These are phyloP conservation scores for Salarias fasciatus DNA, from an alignment of 2,797 vertebrate species.

Conservation along the genomic window DNA sequence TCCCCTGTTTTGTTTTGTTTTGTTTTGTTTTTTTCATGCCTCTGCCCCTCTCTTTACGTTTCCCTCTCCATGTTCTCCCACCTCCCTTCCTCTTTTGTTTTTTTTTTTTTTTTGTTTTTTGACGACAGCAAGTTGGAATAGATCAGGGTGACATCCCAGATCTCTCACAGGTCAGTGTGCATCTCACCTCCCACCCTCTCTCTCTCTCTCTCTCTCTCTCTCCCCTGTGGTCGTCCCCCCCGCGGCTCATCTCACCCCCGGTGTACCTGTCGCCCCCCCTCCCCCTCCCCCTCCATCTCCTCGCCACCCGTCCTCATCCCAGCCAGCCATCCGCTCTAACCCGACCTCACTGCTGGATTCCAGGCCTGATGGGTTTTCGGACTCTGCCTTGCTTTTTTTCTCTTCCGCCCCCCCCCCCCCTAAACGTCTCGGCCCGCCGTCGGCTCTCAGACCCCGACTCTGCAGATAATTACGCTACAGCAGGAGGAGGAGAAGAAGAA, in stretches of 20 bases:
- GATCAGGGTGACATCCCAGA: constrained; percentile 96
- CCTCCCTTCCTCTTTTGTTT: constrained; percentile 9
- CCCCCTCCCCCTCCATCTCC: constrained; percentile 18
- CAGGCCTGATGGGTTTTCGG: too few species aligned
- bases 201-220: constrained; percentile 6
- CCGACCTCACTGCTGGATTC: constrained; percentile 14
- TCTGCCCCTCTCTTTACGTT: constrained; percentile 17
- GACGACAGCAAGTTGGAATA: constrained; percentile 97
- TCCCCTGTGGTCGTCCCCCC: constrained; percentile 26
- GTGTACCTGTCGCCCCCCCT: constrained; percentile 31
- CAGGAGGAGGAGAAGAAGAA: constrained; percentile 21
- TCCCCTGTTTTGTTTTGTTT: constrained; percentile 70
- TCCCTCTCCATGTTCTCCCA: constrained; percentile 49
- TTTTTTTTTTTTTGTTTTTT: constrained; percentile 65
- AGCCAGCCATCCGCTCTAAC: constrained; percentile 27
- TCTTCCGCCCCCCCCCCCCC: constrained; percentile 32
- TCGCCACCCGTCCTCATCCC: constrained; percentile 20
- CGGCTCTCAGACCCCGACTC: constrained; percentile 27
- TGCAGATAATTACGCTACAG: constrained; percentile 28
- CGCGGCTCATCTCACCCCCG: constrained; percentile 13
- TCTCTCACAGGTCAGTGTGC: constrained; percentile 96
- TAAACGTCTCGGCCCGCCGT: too few species aligned
- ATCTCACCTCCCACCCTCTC: constrained; percentile 74
- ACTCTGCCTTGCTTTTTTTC: too few species aligned
- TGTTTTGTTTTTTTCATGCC: constrained; percentile 46